These are phyloP conservation scores for Meloidogyne chitwoodi DNA, from an alignment of 1,140 invertebrate genomes.

Conservation along the genomic window DNA sequence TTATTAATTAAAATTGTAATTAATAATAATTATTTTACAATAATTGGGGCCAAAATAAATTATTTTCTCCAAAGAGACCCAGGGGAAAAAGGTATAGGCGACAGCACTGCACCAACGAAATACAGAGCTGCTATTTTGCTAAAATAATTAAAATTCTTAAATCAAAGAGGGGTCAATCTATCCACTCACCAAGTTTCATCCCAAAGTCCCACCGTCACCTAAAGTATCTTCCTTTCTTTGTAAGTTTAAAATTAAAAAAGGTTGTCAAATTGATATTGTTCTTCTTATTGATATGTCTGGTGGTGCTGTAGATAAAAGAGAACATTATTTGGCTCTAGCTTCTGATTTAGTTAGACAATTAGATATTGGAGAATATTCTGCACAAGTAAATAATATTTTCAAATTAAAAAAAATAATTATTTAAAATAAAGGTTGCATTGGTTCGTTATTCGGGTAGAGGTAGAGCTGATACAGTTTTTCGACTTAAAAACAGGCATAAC, in stretches of 20 bases:
- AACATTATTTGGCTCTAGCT: slow-evolving; percentile 29
- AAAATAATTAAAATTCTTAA: too few relatives aligned
- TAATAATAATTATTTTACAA: too few relatives aligned
- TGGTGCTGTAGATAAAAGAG: slow-evolving; percentile 22
- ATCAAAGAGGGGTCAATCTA: too few relatives aligned
- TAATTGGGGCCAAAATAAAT: too few relatives aligned
- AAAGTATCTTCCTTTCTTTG: too few relatives aligned
- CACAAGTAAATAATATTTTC: slow-evolving; percentile 6
- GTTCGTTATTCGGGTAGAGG: slow-evolving; percentile 28
- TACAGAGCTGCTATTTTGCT: too few relatives aligned
- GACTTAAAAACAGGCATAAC: slow-evolving; percentile 29
- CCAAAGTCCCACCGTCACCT: too few relatives aligned
- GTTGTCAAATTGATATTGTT: slow-evolving; percentile 33
- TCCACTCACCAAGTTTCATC: too few relatives aligned
- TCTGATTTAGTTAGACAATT: slow-evolving; percentile 14
- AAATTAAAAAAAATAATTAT: neutral
- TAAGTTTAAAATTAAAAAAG: slow-evolving; percentile 6
- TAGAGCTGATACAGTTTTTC: slow-evolving; percentile 25
- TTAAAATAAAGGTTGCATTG: slow-evolving; percentile 21
- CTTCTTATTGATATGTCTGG: slow-evolving; percentile 28
- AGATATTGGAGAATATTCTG: slow-evolving; percentile 26
- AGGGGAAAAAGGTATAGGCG: too few relatives aligned
- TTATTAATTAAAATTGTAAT: too few relatives aligned
- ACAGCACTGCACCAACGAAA: too few relatives aligned
- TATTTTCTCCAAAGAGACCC: too few relatives aligned